Conservation (phyloP, 2,888 invertebrate species). For the Cheilosia scutellata region DNA sequence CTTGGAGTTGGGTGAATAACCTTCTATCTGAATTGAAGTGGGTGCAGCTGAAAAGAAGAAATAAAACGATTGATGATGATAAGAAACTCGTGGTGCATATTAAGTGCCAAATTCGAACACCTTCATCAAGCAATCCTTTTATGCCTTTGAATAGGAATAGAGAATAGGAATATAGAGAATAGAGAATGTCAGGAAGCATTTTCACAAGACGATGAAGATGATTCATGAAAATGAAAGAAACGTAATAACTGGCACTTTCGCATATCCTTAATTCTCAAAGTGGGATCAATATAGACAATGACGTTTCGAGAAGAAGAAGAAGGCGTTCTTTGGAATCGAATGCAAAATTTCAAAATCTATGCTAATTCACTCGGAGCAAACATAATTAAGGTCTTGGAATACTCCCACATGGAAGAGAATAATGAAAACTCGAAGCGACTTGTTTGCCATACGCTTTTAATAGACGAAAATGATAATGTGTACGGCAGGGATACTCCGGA, state of each 20-base stretch:
- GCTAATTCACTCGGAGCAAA: constrained; percentile 64
- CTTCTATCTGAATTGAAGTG: constrained; percentile 81
- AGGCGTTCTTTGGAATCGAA: constrained; percentile 46
- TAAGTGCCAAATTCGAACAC: constrained; percentile 40
- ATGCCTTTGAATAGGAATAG: background rate
- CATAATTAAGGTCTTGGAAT: constrained; percentile 63
- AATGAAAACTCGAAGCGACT: constrained; percentile 43
- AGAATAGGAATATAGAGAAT: too few species aligned
- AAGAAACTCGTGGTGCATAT: constrained; percentile 40
- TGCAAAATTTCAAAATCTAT: constrained; percentile 66
- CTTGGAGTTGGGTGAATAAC: constrained; percentile 81
- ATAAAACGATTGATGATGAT: constrained; percentile 28
- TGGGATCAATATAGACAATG: constrained; percentile 34
- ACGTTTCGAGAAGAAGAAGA: too few species aligned
- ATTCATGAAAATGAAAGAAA: constrained; percentile 14
- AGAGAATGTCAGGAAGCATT: too few species aligned
- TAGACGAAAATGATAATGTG: constrained; percentile 67
- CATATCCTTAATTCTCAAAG: constrained; percentile 19
- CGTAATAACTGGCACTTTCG: constrained; percentile 18
- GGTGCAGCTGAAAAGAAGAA: constrained; percentile 79
- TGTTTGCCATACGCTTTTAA: constrained; percentile 69
- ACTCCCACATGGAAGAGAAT: constrained; percentile 52
- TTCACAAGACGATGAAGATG: too few species aligned
- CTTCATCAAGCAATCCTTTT: background rate
- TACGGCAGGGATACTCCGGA: constrained; percentile 40